phyloP scores from a whole-genome alignment of 1,140 invertebrate species.

The Temnothorax nylanderi region DNA sequence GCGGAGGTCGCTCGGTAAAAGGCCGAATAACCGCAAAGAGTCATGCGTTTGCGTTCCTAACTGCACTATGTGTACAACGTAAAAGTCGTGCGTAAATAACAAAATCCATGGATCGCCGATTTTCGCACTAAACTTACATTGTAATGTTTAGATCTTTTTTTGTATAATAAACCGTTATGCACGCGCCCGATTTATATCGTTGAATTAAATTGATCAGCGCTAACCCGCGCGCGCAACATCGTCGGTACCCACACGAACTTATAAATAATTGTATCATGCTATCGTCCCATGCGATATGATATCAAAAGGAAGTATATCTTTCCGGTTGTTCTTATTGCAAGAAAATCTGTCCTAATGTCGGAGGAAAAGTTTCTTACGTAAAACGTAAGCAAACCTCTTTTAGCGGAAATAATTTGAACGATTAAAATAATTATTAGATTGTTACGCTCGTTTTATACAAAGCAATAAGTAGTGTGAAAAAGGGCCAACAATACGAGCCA shows the following conservation, averaged over 20 bases:
- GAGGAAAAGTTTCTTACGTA: neutral
- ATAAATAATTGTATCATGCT: neutral
- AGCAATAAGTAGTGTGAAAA: no score
- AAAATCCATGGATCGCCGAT: neutral
- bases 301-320: neutral
- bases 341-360: neutral
- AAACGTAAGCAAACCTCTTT: no score
- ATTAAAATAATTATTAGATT: no score
- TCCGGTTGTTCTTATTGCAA: neutral
- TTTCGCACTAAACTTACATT: neutral
- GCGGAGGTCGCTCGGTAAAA: neutral
- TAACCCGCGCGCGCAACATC: neutral
- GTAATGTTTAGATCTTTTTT: neutral
- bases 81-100: neutral
- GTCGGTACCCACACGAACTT: neutral
- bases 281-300: neutral
- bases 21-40: neutral
- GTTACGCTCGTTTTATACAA: no score
- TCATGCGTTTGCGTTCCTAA: neutral
- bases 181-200: neutral
- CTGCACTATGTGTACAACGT: neutral
- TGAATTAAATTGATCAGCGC: neutral
- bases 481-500: no score
- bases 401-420: neutral
- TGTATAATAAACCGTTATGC: conserved; percentile 3